Evolutionary conservation across 2,113 vertebrate genomes (phyloP).

Genomic region (Spilogale gracilis): DNA sequence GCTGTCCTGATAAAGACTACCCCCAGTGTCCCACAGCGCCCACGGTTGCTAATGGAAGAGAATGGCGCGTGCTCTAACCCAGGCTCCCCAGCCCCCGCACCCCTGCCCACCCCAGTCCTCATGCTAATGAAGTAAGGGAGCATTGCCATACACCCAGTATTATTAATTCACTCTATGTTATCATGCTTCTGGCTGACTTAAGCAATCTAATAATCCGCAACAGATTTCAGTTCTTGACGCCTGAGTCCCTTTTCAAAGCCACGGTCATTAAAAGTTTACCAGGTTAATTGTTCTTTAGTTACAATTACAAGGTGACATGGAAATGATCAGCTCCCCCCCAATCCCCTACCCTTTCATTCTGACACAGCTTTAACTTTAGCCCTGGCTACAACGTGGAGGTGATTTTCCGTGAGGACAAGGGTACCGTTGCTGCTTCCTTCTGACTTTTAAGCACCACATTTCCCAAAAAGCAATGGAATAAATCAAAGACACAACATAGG

Average conservation of each 20-base stretch:
- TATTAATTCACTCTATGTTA: background rate
- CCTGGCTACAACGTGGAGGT: background rate
- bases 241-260: background rate
- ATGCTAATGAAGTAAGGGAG: background rate
- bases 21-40: background rate
- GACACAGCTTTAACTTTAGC: conserved; percentile 16
- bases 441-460: background rate
- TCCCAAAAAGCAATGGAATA: background rate
- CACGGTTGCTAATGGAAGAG: background rate
- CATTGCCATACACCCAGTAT: background rate
- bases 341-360: background rate
- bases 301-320: background rate
- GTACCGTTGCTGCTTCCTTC: background rate
- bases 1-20: background rate
- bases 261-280: background rate
- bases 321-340: background rate
- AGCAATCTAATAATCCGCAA: background rate
- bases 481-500: background rate
- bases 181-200: background rate
- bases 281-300: background rate
- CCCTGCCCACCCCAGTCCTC: background rate
- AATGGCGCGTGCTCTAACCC: background rate
- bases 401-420: background rate
- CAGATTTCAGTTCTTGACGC: background rate
- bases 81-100: background rate